phyloP scores from a whole-genome alignment of 2,113 vertebrate species.

The Ciconia maguari region DNA sequence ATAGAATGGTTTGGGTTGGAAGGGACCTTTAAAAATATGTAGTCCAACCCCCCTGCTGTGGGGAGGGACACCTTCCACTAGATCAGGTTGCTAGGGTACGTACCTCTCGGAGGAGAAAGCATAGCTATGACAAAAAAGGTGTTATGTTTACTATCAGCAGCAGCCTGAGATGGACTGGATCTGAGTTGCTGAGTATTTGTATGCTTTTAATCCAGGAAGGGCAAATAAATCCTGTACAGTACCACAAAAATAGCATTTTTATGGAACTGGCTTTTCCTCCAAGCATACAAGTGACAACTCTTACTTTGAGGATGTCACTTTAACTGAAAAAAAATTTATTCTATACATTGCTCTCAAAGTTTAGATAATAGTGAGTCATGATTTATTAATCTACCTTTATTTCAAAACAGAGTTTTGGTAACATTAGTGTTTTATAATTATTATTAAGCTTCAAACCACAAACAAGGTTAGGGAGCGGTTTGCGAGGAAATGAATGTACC shows the following conservation, averaged over 20 bases:
- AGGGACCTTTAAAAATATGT: background rate
- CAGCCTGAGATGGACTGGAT: background rate
- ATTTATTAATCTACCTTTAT: background rate
- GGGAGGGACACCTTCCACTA: background rate
- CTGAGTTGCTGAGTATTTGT: background rate
- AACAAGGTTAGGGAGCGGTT: background rate
- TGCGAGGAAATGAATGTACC: accelerated
- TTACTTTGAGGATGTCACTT: background rate
- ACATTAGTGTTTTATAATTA: background rate
- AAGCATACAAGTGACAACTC: background rate
- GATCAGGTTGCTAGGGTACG: background rate
- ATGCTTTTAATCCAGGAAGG: background rate
- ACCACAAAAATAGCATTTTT: background rate
- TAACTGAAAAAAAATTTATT: background rate
- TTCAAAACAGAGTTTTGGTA: background rate
- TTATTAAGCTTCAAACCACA: background rate
- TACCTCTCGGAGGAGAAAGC: background rate
- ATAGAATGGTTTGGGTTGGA: background rate
- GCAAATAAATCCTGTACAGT: background rate
- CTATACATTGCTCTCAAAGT: background rate
- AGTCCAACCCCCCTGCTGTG: background rate
- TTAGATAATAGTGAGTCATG: background rate
- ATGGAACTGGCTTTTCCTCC: background rate
- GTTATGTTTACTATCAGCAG: background rate
- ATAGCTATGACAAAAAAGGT: background rate